Base-by-base conservation (phyloP, 2,113 vertebrate species). In the Podarcis raffonei region DNA sequence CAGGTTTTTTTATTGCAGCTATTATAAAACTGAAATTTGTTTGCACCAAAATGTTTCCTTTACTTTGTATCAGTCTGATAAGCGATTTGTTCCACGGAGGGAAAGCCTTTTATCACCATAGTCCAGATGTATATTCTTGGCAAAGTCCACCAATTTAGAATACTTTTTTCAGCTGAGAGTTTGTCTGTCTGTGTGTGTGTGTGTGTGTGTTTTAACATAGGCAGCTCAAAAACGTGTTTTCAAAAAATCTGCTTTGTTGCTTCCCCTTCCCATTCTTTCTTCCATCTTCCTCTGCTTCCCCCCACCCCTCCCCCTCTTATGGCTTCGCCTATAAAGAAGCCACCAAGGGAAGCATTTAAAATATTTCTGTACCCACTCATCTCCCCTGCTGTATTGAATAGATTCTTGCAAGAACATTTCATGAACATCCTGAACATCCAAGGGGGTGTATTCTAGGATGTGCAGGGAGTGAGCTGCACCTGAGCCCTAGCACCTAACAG, bases 1-100 rank as follows among this genome's bases (percentile, higher is more conserved):
- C 22, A 66, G 32, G 95, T 87, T 90, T 53, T 48, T 76, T 93
- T 90, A 89, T 5, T 91, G 74, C 42, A 87, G 89, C 57, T 91
- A 91, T 92, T 94, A 78, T 88, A 90, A 25, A 84, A 86, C 32
- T 92, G 92, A 95, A 93, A 90, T 92, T 89, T 75, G 93, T 65
- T 95, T 96, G 91, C 87, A 92, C 87, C 87, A 90, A 90, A 95
- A 95, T 91, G 80, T 96, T 95, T 92, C 93, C 92, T 93, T 53
- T 94, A 91, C 89, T 93, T 95, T 95, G 81, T 93, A 87, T 90
- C 94, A 85, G 87, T 88, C 91, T 87, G 94, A 89, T 93, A 93
- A 92, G 88, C 93, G 92, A 95, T 94, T 89, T 94, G 90, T 89
- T 94, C 80, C 90, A 88, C 87, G 89, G 87, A 81, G 87, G 94